A percentile compares a stretch with the other conserved stretches of the same genome.
phyloP scores from a whole-genome alignment of 2,113 vertebrate species.

The Guaruba guarouba region DNA sequence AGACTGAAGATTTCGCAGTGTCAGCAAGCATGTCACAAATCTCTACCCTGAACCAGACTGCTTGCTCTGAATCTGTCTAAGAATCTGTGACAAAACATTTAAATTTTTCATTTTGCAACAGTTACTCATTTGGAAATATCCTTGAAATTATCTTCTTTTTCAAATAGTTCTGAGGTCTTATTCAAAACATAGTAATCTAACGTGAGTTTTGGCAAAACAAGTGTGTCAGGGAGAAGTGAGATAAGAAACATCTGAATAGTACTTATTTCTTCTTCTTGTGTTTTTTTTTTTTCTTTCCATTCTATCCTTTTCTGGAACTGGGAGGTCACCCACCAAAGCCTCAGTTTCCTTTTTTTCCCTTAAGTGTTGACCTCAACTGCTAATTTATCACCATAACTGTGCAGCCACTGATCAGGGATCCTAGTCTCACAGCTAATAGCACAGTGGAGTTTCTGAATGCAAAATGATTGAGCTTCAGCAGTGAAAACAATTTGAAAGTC shows the following conservation, averaged over 20 bases:
- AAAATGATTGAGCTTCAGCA: not conserved
- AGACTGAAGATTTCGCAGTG: not conserved
- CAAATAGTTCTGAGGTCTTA: not conserved
- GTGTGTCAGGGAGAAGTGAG: not conserved
- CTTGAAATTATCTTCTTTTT: not conserved
- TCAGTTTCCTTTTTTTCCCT: not conserved
- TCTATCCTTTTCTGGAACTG: not conserved
- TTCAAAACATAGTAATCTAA: not conserved
- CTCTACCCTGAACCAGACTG: not conserved
- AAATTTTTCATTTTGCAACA: not conserved
- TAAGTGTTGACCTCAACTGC: not conserved
- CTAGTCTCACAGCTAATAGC: not conserved
- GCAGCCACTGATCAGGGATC: not conserved
- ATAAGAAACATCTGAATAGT: not conserved
- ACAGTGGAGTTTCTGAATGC: not conserved
- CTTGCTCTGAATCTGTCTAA: conserved; percentile 45
- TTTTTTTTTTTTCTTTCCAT: not conserved
- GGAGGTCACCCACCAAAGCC: not conserved
- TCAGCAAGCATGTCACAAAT: not conserved
- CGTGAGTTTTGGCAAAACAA: not conserved
- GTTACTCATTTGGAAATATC: not conserved
- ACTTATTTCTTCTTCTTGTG: not conserved
- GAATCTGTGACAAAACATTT: not conserved
- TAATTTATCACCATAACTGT: not conserved
- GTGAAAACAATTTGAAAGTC: not conserved